Evolutionary conservation across 2,113 vertebrate genomes (phyloP), one percentile per base, ranked within the genome.

Genomic region (Pandion haliaetus): DNA sequence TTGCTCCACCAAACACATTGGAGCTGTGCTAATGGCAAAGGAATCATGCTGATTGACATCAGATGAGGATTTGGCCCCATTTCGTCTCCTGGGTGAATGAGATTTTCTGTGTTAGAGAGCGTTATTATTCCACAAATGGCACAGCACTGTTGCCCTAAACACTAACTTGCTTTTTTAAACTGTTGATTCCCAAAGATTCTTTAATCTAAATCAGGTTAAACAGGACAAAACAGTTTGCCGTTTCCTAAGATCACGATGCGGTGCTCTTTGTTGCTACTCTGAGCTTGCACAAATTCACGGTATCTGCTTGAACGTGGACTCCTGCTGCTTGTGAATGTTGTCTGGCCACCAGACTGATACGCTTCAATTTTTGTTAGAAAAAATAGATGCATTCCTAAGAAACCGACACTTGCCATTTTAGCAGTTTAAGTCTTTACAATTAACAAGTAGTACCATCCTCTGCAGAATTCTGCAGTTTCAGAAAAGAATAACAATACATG

Each of bases 1-100:
- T 91, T 94, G 83, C 94, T 97, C 81, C 95, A 95, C 66, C 9
- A 34, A 95, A 90, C 67, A 78, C 70, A 70, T 45, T 95, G 95
- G 84, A 96, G 59, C 82, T 47, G 5, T 70, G 82, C 36, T 96
- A 96, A 95, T 73, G 71, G 85, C 85, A 86, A 90, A 96, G 50
- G 88, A 95, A 88, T 90, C 79, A 69, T 28, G 29, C 66, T 89
- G 89, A 96, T 97, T 93, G 84, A 95, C 95, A 94, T 96, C 94
- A 95, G 78, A 94, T 95, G 93, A 93, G 62, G 82, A 77, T 94
- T 94, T 95, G 94, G 84, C 89, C 92, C 26, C 3, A 1, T 72
- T 94, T 82, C 1, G 17, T 89, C 95, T 80, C 90, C 54, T 62
- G 96, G 58, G 78, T 91, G 77, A 95, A 79, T 65, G 49, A 96